Percentiles rank a stretch among this genome's conserved stretches.
phyloP scores from a whole-genome alignment of 2,113 vertebrate genomes.

The Cynocephalus volans region DNA sequence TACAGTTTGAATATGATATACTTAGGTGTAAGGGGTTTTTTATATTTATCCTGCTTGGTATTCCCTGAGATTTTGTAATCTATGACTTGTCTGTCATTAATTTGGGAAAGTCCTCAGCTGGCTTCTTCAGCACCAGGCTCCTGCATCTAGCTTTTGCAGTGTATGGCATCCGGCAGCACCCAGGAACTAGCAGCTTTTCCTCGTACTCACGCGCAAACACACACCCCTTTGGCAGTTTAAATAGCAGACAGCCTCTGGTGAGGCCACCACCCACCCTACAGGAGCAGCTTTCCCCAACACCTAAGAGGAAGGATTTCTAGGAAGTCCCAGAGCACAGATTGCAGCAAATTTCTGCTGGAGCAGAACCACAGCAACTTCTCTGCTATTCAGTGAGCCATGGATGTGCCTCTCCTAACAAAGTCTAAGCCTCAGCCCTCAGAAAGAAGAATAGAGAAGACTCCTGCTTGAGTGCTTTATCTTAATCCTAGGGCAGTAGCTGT shows the following conservation, averaged over 20 bases:
- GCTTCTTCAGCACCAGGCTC: neutral
- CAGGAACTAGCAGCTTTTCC: neutral
- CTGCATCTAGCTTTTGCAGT: neutral
- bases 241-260: neutral
- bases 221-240: neutral
- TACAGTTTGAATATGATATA: neutral
- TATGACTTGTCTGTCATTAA: neutral
- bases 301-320: neutral
- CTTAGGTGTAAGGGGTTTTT: neutral
- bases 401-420: neutral
- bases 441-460: neutral
- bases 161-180: neutral
- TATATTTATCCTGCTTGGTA: neutral
- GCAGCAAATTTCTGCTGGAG: neutral
- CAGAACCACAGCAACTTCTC: neutral
- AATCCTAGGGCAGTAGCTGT: neutral
- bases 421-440: neutral
- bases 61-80: neutral
- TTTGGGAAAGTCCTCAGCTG: neutral
- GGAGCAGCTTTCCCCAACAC: neutral
- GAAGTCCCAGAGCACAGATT: neutral
- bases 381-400: neutral
- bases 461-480: neutral
- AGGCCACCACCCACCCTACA: neutral
- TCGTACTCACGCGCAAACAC: accelerated